These are phyloP conservation scores for Hypomesus transpacificus DNA, from an alignment of 2,113 vertebrate genomes.

Conservation along the genomic window DNA sequence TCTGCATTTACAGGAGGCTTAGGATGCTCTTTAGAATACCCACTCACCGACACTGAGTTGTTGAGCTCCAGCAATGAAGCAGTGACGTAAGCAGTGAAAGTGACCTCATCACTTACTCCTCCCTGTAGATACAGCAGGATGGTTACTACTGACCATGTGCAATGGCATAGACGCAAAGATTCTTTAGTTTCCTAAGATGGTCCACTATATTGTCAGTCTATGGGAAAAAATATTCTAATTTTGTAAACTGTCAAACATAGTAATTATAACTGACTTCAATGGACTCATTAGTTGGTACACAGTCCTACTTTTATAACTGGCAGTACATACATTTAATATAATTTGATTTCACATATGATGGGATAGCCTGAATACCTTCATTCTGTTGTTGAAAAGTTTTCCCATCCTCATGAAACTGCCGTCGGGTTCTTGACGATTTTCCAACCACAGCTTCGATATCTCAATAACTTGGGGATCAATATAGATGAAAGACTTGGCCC, in stretches of 20 bases:
- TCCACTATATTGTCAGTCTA: not conserved
- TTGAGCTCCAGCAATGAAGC: constrained; percentile 71
- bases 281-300: not conserved
- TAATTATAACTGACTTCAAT: not conserved
- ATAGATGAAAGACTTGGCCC: constrained; percentile 65
- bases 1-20: no score
- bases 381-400: constrained; percentile 72
- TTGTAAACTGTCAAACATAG: no score
- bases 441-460: constrained; percentile 64
- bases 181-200: not conserved
- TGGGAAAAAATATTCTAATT: no score
- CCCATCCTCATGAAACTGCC: constrained; percentile 77
- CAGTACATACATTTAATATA: not conserved
- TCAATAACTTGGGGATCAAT: constrained; percentile 54
- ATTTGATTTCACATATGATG: not conserved
- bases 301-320: not conserved
- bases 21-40: no score
- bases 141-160: not conserved
- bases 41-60: constrained; percentile 51
- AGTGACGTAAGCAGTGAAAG: constrained; percentile 74
- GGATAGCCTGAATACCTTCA: constrained; percentile 65
- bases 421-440: constrained; percentile 55
- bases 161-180: not conserved
- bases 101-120: constrained; percentile 75
- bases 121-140: constrained; percentile 60